Conservation (phyloP, 2,888 invertebrate species). For the Callosobruchus maculatus region DNA sequence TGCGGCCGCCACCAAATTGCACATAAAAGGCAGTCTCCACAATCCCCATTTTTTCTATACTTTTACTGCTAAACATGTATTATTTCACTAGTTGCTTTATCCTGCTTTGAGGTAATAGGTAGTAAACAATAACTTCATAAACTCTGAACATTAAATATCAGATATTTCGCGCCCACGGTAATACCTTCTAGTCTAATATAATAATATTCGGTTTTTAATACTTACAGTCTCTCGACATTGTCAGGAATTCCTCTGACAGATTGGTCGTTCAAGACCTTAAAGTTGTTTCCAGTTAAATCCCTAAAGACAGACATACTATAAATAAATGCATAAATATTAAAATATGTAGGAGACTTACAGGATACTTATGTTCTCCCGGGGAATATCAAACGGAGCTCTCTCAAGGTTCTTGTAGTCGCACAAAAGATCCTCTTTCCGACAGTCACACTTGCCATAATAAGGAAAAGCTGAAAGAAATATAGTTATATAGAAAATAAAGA, state of each 20-base stretch:
- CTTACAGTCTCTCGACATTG: slow-evolving; percentile 48
- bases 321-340: slow-evolving; percentile 8
- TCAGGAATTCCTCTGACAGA: slow-evolving; percentile 39
- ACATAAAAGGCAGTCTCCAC: too few species aligned
- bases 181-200: too few species aligned
- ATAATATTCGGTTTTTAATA: slow-evolving; percentile 15
- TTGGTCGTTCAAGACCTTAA: slow-evolving; percentile 38
- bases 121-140: too few species aligned
- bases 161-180: too few species aligned
- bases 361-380: slow-evolving; percentile 41
- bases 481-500: not conserved
- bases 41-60: too few species aligned
- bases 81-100: too few species aligned
- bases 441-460: slow-evolving; percentile 46
- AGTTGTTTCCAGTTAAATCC: slow-evolving; percentile 51
- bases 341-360: slow-evolving; percentile 42
- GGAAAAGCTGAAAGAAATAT: slow-evolving; percentile 26
- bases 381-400: slow-evolving; percentile 43
- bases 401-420: slow-evolving; percentile 47
- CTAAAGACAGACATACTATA: slow-evolving; percentile 34
- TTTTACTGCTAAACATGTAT: too few species aligned
- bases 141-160: too few species aligned
- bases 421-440: slow-evolving; percentile 46
- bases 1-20: too few species aligned
- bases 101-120: too few species aligned